A percentile compares a stretch with the other conserved stretches of the same genome.
These are phyloP conservation scores for Holothuria glaberrima DNA, from an alignment of 35 echinoderm and acorn worm species.

Conservation along the genomic window DNA sequence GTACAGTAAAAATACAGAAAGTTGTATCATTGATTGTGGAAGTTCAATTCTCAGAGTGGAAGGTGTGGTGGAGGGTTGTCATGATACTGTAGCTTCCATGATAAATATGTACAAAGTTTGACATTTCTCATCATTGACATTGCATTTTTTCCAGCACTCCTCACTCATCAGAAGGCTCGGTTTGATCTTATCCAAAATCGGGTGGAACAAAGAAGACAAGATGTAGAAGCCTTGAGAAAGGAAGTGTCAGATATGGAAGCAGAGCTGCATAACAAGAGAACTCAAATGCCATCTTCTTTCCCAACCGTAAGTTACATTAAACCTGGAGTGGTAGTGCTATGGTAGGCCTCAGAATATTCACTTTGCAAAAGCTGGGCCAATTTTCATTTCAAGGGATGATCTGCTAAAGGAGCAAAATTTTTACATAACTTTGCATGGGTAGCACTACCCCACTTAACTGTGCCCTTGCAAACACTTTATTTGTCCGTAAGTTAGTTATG, in stretches of 20 bases:
- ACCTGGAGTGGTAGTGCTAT: too few relatives aligned
- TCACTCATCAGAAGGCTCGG: neutral
- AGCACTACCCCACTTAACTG: too few relatives aligned
- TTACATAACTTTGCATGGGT: too few relatives aligned
- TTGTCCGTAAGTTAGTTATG: too few relatives aligned
- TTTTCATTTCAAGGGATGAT: too few relatives aligned
- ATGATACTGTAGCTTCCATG: neutral
- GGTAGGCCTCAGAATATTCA: too few relatives aligned
- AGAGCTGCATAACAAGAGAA: slow-evolving; percentile 12
- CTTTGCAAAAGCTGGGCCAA: too few relatives aligned
- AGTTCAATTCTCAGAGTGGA: too few relatives aligned
- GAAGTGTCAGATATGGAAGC: slow-evolving; percentile 15
- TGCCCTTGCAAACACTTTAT: too few relatives aligned
- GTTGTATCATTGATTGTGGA: too few relatives aligned
- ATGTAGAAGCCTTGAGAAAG: neutral
- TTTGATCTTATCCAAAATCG: slow-evolving; percentile 24
- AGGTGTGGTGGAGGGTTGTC: neutral
- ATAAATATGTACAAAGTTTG: neutral
- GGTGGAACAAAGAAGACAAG: neutral
- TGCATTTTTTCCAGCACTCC: neutral
- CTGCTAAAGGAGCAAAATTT: too few relatives aligned
- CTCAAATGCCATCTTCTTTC: slow-evolving; percentile 8
- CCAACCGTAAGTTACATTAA: neutral
- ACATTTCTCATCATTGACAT: neutral
- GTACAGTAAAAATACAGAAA: too few relatives aligned